A percentile compares a stretch with the other conserved stretches of the same genome.
Conservation (phyloP, 1,140 invertebrate genomes). For the Plectus sambesii region DNA sequence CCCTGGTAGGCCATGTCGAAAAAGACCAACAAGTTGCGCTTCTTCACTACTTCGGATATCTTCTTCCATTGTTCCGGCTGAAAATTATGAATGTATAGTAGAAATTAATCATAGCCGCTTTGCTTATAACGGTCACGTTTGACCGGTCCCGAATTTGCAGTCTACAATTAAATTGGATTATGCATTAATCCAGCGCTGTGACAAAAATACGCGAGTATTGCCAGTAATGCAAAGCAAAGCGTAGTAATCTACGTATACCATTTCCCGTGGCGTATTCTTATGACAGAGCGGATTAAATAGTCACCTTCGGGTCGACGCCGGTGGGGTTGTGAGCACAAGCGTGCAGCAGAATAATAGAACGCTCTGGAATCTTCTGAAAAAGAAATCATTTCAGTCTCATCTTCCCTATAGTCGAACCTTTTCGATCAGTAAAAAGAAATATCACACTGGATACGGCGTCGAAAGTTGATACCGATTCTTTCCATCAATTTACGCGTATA, state of each 20-base stretch:
- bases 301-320: slow-evolving; percentile 61
- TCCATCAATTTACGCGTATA: no score
- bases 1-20: slow-evolving; percentile 99
- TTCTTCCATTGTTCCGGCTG: slow-evolving; percentile 76
- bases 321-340: slow-evolving; percentile 99
- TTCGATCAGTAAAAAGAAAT: no score
- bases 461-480: neutral
- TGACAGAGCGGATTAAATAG: slow-evolving; percentile 7
- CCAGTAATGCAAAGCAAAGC: no score
- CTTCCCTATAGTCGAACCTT: neutral
- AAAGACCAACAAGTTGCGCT: slow-evolving; percentile 74
- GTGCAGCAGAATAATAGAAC: slow-evolving; percentile 81
- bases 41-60: slow-evolving; percentile 62
- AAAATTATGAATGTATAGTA: slow-evolving; percentile 20
- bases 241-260: no score
- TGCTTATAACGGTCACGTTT: no score
- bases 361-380: slow-evolving; percentile 77
- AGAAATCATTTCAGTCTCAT: slow-evolving; percentile 1
- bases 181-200: no score
- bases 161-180: slow-evolving; percentile 57
- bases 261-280: neutral
- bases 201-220: no score
- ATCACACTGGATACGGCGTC: neutral
- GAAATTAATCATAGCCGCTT: slow-evolving; percentile 32
- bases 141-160: no score